Evolutionary conservation across 2,113 vertebrate genomes (phyloP).

Genomic region (Pollachius pollachius): DNA sequence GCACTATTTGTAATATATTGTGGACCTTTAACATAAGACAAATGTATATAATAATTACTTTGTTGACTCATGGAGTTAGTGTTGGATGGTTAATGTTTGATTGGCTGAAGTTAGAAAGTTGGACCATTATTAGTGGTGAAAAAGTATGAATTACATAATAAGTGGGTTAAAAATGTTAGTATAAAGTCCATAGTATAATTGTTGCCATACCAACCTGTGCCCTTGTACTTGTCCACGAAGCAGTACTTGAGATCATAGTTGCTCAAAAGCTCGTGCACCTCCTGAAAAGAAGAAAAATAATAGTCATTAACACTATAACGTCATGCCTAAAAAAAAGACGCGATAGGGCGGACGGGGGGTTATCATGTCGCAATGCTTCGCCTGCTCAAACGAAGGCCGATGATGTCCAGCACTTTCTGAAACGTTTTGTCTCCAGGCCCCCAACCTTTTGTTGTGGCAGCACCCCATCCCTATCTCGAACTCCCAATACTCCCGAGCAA

Average conservation of each 20-base stretch:
- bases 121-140: too few relatives aligned
- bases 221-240: slow-evolving; percentile 96
- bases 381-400: slow-evolving; percentile 48
- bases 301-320: background rate
- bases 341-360: background rate
- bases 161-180: too few relatives aligned
- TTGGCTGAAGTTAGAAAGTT: too few relatives aligned
- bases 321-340: background rate
- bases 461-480: slow-evolving; percentile 67
- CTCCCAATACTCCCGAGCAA: slow-evolving; percentile 31
- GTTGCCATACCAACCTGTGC: slow-evolving; percentile 81
- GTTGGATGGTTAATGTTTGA: too few relatives aligned
- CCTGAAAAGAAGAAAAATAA: slow-evolving; percentile 64
- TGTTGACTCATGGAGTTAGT: too few relatives aligned
- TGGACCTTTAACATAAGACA: too few relatives aligned
- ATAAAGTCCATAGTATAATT: too few relatives aligned
- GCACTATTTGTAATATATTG: too few relatives aligned
- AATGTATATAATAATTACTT: too few relatives aligned
- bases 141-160: too few relatives aligned
- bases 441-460: slow-evolving; percentile 67
- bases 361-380: slow-evolving; percentile 54
- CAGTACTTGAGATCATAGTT: slow-evolving; percentile 93
- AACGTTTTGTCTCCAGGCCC: slow-evolving; percentile 66
- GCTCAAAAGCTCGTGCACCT: slow-evolving; percentile 87
- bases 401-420: slow-evolving; percentile 71